Conservation (phyloP, 1,140 invertebrate species). For the Spodoptera litura region DNA sequence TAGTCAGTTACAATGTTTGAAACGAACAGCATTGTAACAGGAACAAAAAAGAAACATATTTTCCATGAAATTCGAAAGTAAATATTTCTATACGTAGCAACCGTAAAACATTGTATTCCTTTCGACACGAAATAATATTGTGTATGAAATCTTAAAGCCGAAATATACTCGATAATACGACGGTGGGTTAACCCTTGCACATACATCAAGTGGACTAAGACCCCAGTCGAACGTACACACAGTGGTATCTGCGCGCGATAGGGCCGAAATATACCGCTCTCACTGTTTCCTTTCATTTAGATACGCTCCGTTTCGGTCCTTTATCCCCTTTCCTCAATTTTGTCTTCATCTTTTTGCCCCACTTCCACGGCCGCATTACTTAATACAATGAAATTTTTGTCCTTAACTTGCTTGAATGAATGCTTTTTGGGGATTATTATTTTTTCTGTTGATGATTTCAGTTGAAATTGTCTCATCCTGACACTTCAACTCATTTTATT, state of each 20-base stretch:
- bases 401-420: conserved; percentile 52
- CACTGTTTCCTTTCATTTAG: conserved; percentile 62
- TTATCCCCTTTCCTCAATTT: conserved; percentile 58
- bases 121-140: neutral
- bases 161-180: conserved; percentile 29
- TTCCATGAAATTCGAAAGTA: no score
- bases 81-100: neutral
- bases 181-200: conserved; percentile 33
- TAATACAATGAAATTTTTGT: conserved; percentile 61
- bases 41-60: no score
- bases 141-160: conserved; percentile 2
- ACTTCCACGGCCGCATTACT: conserved; percentile 55
- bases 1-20: no score
- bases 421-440: conserved; percentile 42
- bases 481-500: conserved; percentile 37
- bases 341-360: conserved; percentile 47
- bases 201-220: conserved; percentile 63
- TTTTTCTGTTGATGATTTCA: conserved; percentile 49
- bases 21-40: no score
- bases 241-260: conserved; percentile 53
- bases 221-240: conserved; percentile 52
- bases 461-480: conserved; percentile 39
- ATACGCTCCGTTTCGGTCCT: conserved; percentile 55
- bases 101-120: conserved; percentile 27
- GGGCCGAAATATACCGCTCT: conserved; percentile 55